Percentiles rank a stretch among this genome's conserved stretches.
phyloP scores from a whole-genome alignment of 2,113 vertebrate genomes.

The Protomyctophum bolini region DNA sequence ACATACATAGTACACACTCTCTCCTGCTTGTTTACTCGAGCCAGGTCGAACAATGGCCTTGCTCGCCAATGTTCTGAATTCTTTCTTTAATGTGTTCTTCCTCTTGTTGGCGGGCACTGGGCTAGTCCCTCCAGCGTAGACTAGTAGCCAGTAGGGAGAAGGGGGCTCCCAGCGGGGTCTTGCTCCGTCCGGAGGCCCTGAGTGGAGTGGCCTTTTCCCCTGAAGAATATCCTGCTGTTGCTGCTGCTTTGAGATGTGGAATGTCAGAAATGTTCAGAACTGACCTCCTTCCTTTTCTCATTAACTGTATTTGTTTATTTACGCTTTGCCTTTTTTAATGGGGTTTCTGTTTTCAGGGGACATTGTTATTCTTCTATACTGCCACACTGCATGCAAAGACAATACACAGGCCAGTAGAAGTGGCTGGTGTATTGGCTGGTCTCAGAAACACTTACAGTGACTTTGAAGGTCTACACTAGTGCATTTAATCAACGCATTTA shows the following conservation, averaged over 20 bases:
- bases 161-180: slow-evolving; percentile 38
- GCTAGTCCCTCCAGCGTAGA: slow-evolving; percentile 22
- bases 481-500: slow-evolving; percentile 46
- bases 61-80: slow-evolving; percentile 54
- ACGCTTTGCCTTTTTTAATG: not conserved
- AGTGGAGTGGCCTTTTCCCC: slow-evolving; percentile 52
- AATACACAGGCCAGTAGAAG: slow-evolving; percentile 3
- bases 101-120: slow-evolving; percentile 41
- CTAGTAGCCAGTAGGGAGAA: slow-evolving; percentile 28
- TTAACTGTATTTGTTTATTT: slow-evolving; percentile 22
- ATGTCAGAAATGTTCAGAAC: slow-evolving; percentile 66
- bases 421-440: slow-evolving; percentile 28
- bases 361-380: slow-evolving; percentile 25
- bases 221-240: slow-evolving; percentile 53
- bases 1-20: slow-evolving; percentile 14
- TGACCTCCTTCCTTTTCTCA: slow-evolving; percentile 26
- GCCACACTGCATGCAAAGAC: slow-evolving; percentile 4
- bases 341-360: slow-evolving; percentile 33
- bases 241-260: slow-evolving; percentile 57
- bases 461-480: slow-evolving; percentile 42
- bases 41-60: slow-evolving; percentile 63
- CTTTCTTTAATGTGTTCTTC: slow-evolving; percentile 71
- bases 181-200: slow-evolving; percentile 37
- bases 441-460: slow-evolving; percentile 20
- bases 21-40: slow-evolving; percentile 52